phyloP scores from a whole-genome alignment of 2,888 invertebrate genomes.

The Heteromurus nitidus region DNA sequence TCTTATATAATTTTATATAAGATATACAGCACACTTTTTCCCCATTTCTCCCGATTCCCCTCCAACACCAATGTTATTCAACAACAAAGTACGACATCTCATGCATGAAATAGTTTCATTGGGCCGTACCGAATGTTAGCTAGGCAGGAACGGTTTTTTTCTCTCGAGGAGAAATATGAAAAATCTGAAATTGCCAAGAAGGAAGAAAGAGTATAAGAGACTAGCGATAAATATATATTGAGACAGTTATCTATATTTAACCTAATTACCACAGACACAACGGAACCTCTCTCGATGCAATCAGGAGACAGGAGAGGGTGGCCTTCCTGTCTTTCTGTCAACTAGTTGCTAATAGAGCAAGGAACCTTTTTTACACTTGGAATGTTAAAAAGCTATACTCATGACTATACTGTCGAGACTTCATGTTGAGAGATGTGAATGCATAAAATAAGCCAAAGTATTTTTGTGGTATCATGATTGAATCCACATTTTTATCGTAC shows the following conservation, averaged over 20 bases:
- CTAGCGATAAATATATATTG: constrained; percentile 11
- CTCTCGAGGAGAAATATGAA: constrained; percentile 8
- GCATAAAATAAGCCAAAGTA: too few species aligned
- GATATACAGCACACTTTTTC: constrained; percentile 52
- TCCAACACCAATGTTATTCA: constrained; percentile 35
- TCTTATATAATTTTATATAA: constrained; percentile 24
- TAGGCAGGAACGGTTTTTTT: constrained; percentile 29
- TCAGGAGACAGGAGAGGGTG: constrained; percentile 22
- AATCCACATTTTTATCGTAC: constrained; percentile 29
- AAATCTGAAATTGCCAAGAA: constrained; percentile 8
- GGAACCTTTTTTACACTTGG: too few species aligned
- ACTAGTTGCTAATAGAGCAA: constrained; percentile 18
- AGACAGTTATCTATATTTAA: not conserved
- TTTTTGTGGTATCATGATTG: constrained; percentile 2
- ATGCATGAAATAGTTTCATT: constrained; percentile 36
- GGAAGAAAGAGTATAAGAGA: not conserved
- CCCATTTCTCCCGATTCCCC: not conserved
- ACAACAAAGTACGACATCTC: constrained; percentile 37
- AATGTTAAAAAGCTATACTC: too few species aligned
- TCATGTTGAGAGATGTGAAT: too few species aligned
- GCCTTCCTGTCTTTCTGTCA: constrained; percentile 41
- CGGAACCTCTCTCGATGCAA: constrained; percentile 14
- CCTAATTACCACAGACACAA: constrained; percentile 27
- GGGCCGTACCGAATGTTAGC: constrained; percentile 26
- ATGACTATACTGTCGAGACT: too few species aligned